Percentiles rank a stretch among this genome's conserved stretches.
phyloP scores from a whole-genome alignment of 2,113 vertebrate genomes.

The Serinus canaria region DNA sequence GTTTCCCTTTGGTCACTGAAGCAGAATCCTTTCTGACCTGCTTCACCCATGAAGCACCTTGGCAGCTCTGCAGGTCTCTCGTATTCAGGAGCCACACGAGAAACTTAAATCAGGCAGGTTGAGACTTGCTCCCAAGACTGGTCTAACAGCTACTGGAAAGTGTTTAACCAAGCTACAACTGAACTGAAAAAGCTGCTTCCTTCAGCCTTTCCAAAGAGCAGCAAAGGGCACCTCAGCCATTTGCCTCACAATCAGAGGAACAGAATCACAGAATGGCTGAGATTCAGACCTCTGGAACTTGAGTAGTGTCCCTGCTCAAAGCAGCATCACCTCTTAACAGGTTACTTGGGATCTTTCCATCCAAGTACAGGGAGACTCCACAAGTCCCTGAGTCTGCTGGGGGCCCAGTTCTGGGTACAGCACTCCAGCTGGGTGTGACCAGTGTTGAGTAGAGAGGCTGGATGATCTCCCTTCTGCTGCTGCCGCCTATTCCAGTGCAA shows the following conservation, averaged over 20 bases:
- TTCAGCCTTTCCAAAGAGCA: background rate
- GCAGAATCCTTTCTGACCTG: background rate
- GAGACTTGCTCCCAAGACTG: background rate
- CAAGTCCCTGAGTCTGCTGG: background rate
- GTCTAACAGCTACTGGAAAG: slow-evolving; percentile 1
- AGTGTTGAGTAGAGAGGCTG: rapidly evolving
- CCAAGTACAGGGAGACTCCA: background rate
- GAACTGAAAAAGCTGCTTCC: background rate
- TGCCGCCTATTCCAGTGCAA: background rate
- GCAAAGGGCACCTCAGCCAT: background rate
- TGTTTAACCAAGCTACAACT: background rate
- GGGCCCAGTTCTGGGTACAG: background rate
- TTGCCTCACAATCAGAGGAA: background rate
- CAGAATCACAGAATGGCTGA: background rate
- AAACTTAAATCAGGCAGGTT: background rate
- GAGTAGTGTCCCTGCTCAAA: background rate
- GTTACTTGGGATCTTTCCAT: background rate
- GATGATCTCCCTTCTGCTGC: background rate
- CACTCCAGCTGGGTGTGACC: background rate
- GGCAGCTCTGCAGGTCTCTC: background rate
- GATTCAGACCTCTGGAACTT: background rate
- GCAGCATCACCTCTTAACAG: background rate
- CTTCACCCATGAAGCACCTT: background rate
- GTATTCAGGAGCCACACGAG: background rate
- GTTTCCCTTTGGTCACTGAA: background rate